A percentile compares a stretch with the other conserved stretches of the same genome.
phyloP scores from a whole-genome alignment of 2,888 invertebrate species.

The Hydrotaea cyrtoneurina region DNA sequence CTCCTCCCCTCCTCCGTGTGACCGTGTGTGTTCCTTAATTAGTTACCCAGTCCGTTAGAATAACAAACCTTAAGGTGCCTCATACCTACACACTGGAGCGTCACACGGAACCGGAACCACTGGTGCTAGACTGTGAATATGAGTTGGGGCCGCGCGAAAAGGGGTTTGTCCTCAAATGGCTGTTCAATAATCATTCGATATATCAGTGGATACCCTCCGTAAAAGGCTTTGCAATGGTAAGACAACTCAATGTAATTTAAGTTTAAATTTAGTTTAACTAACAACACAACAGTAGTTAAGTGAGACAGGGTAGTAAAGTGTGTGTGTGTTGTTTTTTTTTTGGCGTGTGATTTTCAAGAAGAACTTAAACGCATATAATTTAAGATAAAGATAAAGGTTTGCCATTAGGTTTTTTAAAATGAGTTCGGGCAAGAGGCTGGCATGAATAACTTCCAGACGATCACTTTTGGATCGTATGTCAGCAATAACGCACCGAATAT shows the following conservation, averaged over 20 bases:
- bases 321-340: too few species aligned
- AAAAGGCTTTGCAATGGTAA: constrained; percentile 80
- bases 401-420: too few species aligned
- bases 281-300: too few species aligned
- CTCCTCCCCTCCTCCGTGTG: not conserved
- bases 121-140: constrained; percentile 81
- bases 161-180: constrained; percentile 81
- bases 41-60: constrained; percentile 79
- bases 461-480: too few species aligned
- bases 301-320: too few species aligned
- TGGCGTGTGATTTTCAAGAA: too few species aligned
- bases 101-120: constrained; percentile 77
- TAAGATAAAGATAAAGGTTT: too few species aligned
- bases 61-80: constrained; percentile 80
- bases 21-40: not conserved
- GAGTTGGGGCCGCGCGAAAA: constrained; percentile 78
- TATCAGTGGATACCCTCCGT: constrained; percentile 81
- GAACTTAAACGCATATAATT: too few species aligned
- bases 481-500: too few species aligned
- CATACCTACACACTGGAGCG: constrained; percentile 80
- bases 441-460: too few species aligned
- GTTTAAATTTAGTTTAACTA: too few species aligned
- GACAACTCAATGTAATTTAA: constrained; percentile 55
- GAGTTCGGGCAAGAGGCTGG: too few species aligned
- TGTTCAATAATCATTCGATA: constrained; percentile 80